Base-by-base conservation (phyloP, 1,140 invertebrate species). In the Bombus cullumanus region DNA sequence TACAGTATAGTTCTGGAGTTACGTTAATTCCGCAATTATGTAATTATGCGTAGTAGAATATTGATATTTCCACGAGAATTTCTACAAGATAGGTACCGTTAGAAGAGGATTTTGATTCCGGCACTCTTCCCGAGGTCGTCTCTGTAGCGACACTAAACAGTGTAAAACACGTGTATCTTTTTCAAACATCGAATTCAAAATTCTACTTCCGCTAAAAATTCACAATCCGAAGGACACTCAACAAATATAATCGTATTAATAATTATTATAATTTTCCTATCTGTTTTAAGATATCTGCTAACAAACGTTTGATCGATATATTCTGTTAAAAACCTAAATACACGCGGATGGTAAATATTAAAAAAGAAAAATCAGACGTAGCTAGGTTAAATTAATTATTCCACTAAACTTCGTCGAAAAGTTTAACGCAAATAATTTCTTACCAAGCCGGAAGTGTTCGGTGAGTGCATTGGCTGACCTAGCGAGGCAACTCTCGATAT, bases 391-490 rank as follows among this genome's bases (percentile, higher is more conserved):
- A 66, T 66, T 9, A 34, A 59, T 59, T 2, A 2, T 31, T 15
- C 1, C 13, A 2, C n/a, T 8, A 31, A 64, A 15, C 31, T 8
- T 8, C 0, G 6, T 1, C 6, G 0, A 9, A 18, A 3, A 9
- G 0, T 34, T 34, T 3, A 66, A 18, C 6, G 64, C 31, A 18
- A 66, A 8, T 6, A 43, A 47, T 43, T 31, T 73, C 90, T 94
- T 88, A 96, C 96, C 96, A 83, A 93, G 87, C 83, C 96, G 96
- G 82, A 98, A 96, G 89, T 97, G 96, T 77, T 97, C 96, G 3
- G 97, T 96, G 41, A 98, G 95, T 79, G 96, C 95, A 92, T 98
- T 98, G 82, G 97, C 97, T 34, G 97, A 97, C 84, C 96, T 96
- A 28, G 96, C 95, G 9, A 98, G 94, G 90, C 97, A 98, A 18